Conservation (phyloP, 2,113 vertebrate species). For the Gobio gobio region DNA sequence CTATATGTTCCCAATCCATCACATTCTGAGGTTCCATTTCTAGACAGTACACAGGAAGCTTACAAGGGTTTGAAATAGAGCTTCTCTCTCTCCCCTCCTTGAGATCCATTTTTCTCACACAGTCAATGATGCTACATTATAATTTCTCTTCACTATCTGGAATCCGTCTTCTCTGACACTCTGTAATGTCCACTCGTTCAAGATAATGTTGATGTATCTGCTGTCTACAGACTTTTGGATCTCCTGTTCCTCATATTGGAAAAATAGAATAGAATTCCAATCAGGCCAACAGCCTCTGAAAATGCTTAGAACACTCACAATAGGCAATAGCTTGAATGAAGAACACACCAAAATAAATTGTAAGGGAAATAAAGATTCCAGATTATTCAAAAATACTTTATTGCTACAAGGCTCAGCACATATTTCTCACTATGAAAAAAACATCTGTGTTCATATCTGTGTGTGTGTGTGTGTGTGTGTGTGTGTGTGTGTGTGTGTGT, state of each 20-base stretch:
- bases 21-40: neutral
- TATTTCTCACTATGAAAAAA: too few relatives aligned
- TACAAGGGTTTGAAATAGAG: constrained; percentile 57
- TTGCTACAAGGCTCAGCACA: too few relatives aligned
- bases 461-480: too few relatives aligned
- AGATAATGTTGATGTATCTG: constrained; percentile 81
- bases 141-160: constrained; percentile 64
- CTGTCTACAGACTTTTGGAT: constrained; percentile 69
- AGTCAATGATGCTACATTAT: constrained; percentile 62
- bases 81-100: constrained; percentile 60
- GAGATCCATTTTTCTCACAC: constrained; percentile 65
- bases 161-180: constrained; percentile 74
- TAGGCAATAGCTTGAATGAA: neutral
- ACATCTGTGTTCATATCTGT: too few relatives aligned
- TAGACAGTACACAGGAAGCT: neutral
- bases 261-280: constrained; percentile 29
- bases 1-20: neutral
- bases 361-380: neutral
- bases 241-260: constrained; percentile 69
- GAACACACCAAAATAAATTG: neutral
- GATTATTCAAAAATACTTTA: too few relatives aligned
- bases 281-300: neutral
- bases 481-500: too few relatives aligned
- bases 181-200: constrained; percentile 75
- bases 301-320: neutral